Evolutionary conservation across 2,888 invertebrate species (phyloP), one percentile per base, ranked within the genome.

Genomic region (Dilophus febrilis): DNA sequence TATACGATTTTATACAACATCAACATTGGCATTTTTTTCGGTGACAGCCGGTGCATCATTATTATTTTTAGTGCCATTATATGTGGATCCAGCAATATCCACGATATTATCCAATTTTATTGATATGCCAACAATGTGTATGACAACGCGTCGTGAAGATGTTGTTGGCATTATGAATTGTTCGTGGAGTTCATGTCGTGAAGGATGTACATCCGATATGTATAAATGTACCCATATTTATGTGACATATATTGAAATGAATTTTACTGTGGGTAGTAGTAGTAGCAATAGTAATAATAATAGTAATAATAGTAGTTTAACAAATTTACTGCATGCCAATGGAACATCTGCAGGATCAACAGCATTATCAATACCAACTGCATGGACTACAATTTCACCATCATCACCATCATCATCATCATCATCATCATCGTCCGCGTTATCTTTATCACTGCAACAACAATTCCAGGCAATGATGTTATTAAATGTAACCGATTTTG

Each of bases 171-270:
- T 88, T 44, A 81, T 81, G 43, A 88, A 88, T 58, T 90, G 88
- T 58, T 82, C 86, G 40, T 88, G 88, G 88, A 78, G 86, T 37
- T 87, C 87, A 33, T 90, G 88, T 56, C 72, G 85, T 51, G 87
- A 87, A 64, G 88, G 88, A 35, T 88, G 88, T 58, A 88, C 88
- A 10, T 79, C 82, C 36, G 85, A 86, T 53, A 72, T 75, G 44
- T 74, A 73, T 57, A 67, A 68, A 48, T 76, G 76, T 58, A 71
- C 70, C 37, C 75, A 74, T 58, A 72, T 76, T 47, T 74, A 71
- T 58, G 76, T 76, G 52, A 68, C 60, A 52, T 62, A 61, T 51
- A 57, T 62, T 40, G 61, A 60, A 47, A 55, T 58, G 45, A 62
- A 62, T 46, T 59, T 59, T 14, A 22, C 22, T 8, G 8, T 8